Percentiles rank a stretch among this genome's conserved stretches.
Conservation (phyloP, 1,140 invertebrate genomes). For the Procambarus virginalis region DNA sequence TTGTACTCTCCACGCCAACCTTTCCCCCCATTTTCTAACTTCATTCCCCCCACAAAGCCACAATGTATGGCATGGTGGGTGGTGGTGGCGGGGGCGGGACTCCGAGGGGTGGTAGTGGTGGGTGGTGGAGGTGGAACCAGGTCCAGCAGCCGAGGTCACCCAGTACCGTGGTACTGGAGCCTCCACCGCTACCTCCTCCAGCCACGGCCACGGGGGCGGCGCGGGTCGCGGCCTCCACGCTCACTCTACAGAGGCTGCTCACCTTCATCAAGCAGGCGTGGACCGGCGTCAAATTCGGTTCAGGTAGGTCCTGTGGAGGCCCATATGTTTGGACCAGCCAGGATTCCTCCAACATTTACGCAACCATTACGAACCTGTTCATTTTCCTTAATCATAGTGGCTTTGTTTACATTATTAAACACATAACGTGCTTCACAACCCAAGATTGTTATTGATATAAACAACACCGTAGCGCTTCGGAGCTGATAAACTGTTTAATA, state of each 20-base stretch:
- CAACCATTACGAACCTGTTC: too few species aligned
- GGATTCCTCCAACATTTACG: too few species aligned
- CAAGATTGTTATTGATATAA: too few species aligned
- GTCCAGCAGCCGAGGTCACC: conserved; percentile 26
- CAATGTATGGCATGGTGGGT: conserved; percentile 63
- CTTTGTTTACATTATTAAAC: too few species aligned
- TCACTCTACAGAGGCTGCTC: conserved; percentile 84
- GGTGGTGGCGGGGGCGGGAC: conserved; percentile 47
- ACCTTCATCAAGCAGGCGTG: conserved; percentile 86
- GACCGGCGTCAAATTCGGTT: conserved; percentile 87
- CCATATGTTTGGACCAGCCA: too few species aligned
- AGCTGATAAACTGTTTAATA: too few species aligned
- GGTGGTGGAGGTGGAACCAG: conserved; percentile 15
- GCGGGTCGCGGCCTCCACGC: conserved; percentile 8
- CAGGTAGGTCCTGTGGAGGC: conserved; percentile 78
- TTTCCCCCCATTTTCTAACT: background rate
- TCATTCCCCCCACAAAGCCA: background rate
- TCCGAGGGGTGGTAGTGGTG: conserved; percentile 24
- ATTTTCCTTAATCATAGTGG: too few species aligned
- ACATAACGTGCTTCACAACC: too few species aligned
- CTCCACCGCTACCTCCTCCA: background rate
- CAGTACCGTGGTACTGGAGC: conserved; percentile 18
- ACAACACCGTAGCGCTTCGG: too few species aligned
- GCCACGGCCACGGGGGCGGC: background rate
- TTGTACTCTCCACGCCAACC: background rate